These are phyloP conservation scores for Schizothorax lantsangensis DNA, from an alignment of 2,797 vertebrate genomes.

Conservation along the genomic window DNA sequence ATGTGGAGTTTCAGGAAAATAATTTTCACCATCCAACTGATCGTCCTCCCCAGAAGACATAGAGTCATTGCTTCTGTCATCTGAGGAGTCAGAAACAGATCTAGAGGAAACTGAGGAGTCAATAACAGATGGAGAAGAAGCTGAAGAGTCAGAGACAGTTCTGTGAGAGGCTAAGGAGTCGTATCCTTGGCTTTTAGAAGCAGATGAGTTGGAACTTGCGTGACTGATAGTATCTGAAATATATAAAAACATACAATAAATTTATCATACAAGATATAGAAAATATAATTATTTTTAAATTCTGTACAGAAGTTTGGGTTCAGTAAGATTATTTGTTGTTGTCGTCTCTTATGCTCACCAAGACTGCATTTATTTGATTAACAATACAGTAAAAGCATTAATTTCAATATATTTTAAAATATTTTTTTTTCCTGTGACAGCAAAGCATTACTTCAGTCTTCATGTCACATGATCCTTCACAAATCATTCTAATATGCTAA, in stretches of 20 bases:
- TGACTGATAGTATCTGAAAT: conserved; percentile 72
- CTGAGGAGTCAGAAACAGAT: conserved; percentile 72
- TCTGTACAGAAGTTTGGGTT: background rate
- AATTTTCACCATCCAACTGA: conserved; percentile 57
- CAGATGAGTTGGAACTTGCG: conserved; percentile 15
- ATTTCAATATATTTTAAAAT: conserved; percentile 7
- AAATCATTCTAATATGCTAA: too few relatives aligned
- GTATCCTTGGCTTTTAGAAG: conserved; percentile 46
- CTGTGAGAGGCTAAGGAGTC: conserved; percentile 73
- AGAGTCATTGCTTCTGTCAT: conserved; percentile 77
- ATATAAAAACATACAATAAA: conserved; percentile 15
- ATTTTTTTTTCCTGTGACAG: background rate
- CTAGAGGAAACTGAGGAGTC: conserved; percentile 45
- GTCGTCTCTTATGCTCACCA: background rate
- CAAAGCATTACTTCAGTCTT: background rate
- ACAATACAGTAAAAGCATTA: background rate
- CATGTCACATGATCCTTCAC: too few relatives aligned
- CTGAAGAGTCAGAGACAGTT: conserved; percentile 67
- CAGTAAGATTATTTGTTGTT: background rate
- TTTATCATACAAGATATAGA: too few relatives aligned
- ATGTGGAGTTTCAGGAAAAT: conserved; percentile 53
- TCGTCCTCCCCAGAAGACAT: conserved; percentile 65
- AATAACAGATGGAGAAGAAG: conserved; percentile 29
- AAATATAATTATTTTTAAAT: background rate
- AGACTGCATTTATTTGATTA: background rate